These are phyloP conservation scores for Echinarachnius parma DNA, from an alignment of 53 echinoderm and acorn worm genomes.

Conservation along the genomic window DNA sequence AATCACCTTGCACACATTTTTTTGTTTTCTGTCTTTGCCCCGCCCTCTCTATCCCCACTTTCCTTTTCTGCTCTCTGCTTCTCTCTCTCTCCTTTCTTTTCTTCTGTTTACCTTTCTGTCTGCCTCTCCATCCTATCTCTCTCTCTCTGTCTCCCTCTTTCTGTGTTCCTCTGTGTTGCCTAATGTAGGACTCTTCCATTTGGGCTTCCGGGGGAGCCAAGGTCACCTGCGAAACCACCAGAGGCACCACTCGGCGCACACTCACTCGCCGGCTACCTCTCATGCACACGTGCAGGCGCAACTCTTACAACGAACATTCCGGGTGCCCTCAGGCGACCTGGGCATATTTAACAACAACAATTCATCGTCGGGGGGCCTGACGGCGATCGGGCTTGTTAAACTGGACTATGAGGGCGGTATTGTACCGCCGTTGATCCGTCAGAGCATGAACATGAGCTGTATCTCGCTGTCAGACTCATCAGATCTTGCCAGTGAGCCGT, in stretches of 20 bases:
- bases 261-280: too few relatives aligned
- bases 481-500: conserved; percentile 72
- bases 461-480: conserved; percentile 79
- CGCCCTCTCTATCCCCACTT: neutral
- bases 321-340: conserved; percentile 70
- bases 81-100: too few relatives aligned
- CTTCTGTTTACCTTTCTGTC: too few relatives aligned
- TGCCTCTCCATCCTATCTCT: neutral
- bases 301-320: conserved; percentile 71
- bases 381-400: conserved; percentile 39
- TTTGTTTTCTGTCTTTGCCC: conserved; percentile 39
- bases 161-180: neutral
- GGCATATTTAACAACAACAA: conserved; percentile 70
- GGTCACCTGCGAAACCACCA: conserved; percentile 54
- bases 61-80: too few relatives aligned
- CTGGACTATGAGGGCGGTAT: conserved; percentile 50
- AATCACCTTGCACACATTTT: conserved; percentile 50
- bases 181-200: conserved; percentile 45
- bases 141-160: neutral
- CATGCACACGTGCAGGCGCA: conserved; percentile 73
- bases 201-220: conserved; percentile 40
- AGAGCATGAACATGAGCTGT: conserved; percentile 86
- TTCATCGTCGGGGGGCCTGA: conserved; percentile 59
- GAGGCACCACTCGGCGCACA: conserved; percentile 45
- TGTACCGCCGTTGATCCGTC: conserved; percentile 73